Conservation (phyloP, 2,888 invertebrate species). For the Rhingia rostrata region DNA sequence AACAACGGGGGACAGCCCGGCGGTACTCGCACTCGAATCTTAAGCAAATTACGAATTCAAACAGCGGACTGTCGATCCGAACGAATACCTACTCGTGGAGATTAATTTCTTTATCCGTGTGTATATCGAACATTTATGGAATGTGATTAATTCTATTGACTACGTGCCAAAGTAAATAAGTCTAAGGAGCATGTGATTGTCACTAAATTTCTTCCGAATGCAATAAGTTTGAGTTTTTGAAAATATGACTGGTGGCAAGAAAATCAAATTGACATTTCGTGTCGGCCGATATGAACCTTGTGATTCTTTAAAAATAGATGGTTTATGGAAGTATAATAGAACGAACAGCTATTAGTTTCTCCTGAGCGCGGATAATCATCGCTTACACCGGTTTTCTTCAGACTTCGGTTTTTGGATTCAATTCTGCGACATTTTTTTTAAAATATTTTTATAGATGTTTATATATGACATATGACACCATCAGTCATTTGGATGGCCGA, state of each 20-base stretch:
- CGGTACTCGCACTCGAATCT: not conserved
- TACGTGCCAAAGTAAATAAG: slow-evolving; percentile 70
- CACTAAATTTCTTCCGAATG: slow-evolving; percentile 56
- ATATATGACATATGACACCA: too few species aligned
- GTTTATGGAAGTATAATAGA: too few species aligned
- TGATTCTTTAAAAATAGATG: slow-evolving; percentile 11
- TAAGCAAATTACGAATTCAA: slow-evolving; percentile 48
- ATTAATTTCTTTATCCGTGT: slow-evolving; percentile 33
- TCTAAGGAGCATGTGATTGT: slow-evolving; percentile 63
- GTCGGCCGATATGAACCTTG: slow-evolving; percentile 23
- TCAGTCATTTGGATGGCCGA: too few species aligned
- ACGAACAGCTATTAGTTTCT: too few species aligned
- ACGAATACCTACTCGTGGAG: slow-evolving; percentile 6
- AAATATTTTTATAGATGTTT: too few species aligned
- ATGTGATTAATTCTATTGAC: slow-evolving; percentile 67
- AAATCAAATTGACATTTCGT: slow-evolving; percentile 39
- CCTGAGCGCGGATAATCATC: too few species aligned
- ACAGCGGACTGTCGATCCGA: slow-evolving; percentile 3
- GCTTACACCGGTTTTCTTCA: too few species aligned
- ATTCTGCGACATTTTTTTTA: too few species aligned
- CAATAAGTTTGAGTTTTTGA: slow-evolving; percentile 35
- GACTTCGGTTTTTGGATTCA: too few species aligned
- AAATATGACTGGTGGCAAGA: slow-evolving; percentile 31
- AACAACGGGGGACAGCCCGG: slow-evolving; percentile 25
- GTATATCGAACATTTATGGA: slow-evolving; percentile 53